Evolutionary conservation across 1,140 invertebrate genomes (phyloP).

Genomic region (Drosophila busckii): DNA sequence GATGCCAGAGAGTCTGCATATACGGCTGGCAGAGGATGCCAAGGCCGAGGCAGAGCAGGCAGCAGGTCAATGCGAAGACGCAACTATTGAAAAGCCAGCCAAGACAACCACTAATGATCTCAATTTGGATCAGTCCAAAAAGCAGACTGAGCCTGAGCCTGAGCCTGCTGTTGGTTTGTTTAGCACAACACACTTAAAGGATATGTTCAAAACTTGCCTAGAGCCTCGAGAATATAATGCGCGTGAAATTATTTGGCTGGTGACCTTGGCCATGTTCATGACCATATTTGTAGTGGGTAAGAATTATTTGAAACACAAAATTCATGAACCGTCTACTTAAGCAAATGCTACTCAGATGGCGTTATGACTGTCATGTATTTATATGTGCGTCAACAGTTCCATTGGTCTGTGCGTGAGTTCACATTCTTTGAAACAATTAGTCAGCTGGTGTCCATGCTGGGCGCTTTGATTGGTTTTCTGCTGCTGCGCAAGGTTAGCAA

Average conservation of each 20-base stretch:
- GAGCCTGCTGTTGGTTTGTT: slow-evolving; percentile 78
- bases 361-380: slow-evolving; percentile 81
- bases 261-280: slow-evolving; percentile 81
- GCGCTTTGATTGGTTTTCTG: slow-evolving; percentile 80
- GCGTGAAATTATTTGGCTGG: slow-evolving; percentile 82
- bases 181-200: slow-evolving; percentile 81
- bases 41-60: slow-evolving; percentile 1
- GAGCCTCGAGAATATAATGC: slow-evolving; percentile 82
- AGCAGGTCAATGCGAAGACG: not conserved
- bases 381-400: slow-evolving; percentile 83
- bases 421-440: slow-evolving; percentile 80
- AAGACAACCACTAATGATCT: slow-evolving; percentile 21
- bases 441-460: slow-evolving; percentile 79
- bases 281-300: slow-evolving; percentile 80
- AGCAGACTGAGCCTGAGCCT: not conserved
- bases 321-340: not conserved
- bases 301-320: no score
- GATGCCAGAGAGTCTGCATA: slow-evolving; percentile 64
- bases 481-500: slow-evolving; percentile 79
- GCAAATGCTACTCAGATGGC: slow-evolving; percentile 42
- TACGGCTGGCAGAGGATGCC: slow-evolving; percentile 11
- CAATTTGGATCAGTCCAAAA: not conserved
- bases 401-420: slow-evolving; percentile 83
- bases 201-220: slow-evolving; percentile 82
- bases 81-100: slow-evolving; percentile 1